Conservation (phyloP, 2,797 vertebrate species). For the Danio albolineatus region DNA sequence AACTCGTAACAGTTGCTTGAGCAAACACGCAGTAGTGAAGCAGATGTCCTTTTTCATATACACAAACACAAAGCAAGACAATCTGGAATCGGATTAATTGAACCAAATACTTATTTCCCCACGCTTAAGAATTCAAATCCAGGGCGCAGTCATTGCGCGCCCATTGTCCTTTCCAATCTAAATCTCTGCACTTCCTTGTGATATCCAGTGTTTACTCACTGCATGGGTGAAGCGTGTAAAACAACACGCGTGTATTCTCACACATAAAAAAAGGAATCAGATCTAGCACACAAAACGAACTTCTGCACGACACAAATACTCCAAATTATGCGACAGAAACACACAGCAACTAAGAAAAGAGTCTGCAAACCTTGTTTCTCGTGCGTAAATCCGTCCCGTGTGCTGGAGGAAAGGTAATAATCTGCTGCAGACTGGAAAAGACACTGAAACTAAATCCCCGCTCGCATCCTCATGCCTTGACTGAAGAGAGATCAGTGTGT, state of each 20-base stretch:
- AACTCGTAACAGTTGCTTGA: conserved; percentile 47
- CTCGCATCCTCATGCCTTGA: conserved; percentile 68
- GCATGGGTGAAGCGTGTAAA: neutral
- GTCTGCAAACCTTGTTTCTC: conserved; percentile 73
- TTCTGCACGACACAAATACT: neutral
- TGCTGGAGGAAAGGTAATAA: conserved; percentile 75
- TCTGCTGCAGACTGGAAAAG: conserved; percentile 78
- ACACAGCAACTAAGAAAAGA: conserved; percentile 4
- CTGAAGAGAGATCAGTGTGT: conserved; percentile 69
- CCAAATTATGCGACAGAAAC: neutral
- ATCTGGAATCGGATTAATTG: conserved; percentile 16
- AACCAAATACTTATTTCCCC: conserved; percentile 13
- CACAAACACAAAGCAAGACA: conserved; percentile 30
- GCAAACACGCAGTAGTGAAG: conserved; percentile 52
- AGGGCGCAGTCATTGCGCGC: conserved; percentile 29
- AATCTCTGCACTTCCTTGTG: conserved; percentile 25
- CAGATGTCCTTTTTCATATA: conserved; percentile 37
- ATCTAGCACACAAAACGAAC: conserved; percentile 18
- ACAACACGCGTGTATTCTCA: neutral
- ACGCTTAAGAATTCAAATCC: conserved; percentile 16
- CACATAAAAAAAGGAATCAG: neutral
- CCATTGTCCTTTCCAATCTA: conserved; percentile 36
- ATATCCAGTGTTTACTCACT: neutral
- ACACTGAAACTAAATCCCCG: conserved; percentile 75
- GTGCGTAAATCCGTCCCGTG: conserved; percentile 79